Conservation (phyloP, 2,888 invertebrate genomes). For the Thymelicus acteon region DNA sequence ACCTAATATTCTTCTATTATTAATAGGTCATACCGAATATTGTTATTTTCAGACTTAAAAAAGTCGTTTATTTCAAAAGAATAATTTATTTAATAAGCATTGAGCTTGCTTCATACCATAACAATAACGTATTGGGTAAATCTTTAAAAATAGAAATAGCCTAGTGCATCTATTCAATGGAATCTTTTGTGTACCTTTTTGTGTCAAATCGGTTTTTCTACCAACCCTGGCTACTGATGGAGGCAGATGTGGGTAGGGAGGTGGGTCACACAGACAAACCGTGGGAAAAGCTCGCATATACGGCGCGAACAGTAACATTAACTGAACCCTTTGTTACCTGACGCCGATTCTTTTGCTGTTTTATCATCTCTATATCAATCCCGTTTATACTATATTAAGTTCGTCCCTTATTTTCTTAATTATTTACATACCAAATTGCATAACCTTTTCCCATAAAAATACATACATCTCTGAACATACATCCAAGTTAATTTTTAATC, state of each 20-base stretch:
- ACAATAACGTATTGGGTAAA: neutral
- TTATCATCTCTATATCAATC: conserved; percentile 49
- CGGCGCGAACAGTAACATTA: conserved; percentile 66
- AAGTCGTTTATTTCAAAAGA: neutral
- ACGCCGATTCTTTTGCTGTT: conserved; percentile 67
- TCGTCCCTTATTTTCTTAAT: neutral
- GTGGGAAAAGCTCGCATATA: conserved; percentile 77
- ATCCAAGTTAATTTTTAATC: conserved; percentile 53
- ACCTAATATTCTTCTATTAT: too few relatives aligned
- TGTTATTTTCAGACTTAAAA: too few relatives aligned
- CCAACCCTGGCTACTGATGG: conserved; percentile 48
- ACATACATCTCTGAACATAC: neutral
- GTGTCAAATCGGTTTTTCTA: conserved; percentile 21
- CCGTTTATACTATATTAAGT: neutral
- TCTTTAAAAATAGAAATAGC: neutral
- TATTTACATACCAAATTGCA: neutral
- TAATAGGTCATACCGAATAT: too few relatives aligned
- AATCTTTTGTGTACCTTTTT: conserved; percentile 11
- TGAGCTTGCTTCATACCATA: neutral
- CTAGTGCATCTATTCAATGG: conserved; percentile 8
- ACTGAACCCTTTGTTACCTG: conserved; percentile 34
- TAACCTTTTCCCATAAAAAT: neutral
- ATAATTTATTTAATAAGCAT: neutral
- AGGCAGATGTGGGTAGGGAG: conserved; percentile 53
- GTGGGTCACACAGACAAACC: conserved; percentile 66